phyloP scores from a whole-genome alignment of 1,140 invertebrate species.

The Steinernema feltiae region DNA sequence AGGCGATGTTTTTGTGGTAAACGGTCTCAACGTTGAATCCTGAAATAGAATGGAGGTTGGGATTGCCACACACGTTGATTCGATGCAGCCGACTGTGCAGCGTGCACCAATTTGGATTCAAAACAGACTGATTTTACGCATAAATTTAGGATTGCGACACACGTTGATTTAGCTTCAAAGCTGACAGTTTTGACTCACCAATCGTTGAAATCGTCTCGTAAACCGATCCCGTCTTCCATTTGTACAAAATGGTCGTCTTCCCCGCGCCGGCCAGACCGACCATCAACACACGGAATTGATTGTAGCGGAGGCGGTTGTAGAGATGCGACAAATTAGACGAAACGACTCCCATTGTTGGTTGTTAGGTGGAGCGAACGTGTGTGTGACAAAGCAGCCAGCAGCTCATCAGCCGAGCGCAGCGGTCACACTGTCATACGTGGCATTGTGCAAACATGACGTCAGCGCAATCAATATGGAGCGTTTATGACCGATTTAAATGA shows the following conservation, averaged over 20 bases:
- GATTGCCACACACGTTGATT: background rate
- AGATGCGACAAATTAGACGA: background rate
- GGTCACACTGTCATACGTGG: no score
- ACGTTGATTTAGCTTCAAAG: background rate
- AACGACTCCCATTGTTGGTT: background rate
- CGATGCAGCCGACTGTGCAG: background rate
- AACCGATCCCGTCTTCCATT: conserved; percentile 65
- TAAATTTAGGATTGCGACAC: background rate
- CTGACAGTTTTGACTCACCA: background rate
- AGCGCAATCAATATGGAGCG: no score
- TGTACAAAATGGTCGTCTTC: conserved; percentile 67
- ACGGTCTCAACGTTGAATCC: conserved; percentile 18
- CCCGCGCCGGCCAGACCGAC: conserved; percentile 60
- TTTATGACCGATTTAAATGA: no score
- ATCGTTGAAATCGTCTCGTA: conserved; percentile 57
- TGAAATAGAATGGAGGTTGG: background rate
- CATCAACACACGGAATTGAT: conserved; percentile 8
- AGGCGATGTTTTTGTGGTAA: background rate
- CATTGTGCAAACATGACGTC: no score
- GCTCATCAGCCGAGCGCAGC: no score
- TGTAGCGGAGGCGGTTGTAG: background rate
- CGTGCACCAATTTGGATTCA: background rate
- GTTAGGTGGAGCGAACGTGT: no score
- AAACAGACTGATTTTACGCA: no score
- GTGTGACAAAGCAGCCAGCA: no score